Evolutionary conservation across 2,888 invertebrate genomes (phyloP).

Genomic region (Drosophila multiciliata): DNA sequence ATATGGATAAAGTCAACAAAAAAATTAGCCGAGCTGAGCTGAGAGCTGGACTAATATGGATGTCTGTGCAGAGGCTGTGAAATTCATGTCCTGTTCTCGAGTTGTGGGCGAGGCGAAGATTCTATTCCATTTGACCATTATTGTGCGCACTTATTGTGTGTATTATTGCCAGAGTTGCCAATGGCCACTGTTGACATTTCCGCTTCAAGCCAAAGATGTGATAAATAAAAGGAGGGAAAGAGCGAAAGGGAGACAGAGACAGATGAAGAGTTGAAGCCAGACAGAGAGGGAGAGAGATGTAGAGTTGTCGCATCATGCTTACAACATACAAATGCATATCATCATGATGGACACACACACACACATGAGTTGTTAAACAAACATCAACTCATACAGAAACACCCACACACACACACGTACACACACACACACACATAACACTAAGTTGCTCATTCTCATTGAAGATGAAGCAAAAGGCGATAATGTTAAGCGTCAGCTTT

Average conservation of each 20-base stretch:
- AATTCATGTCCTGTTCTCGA: constrained; percentile 19
- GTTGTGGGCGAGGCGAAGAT: constrained; percentile 22
- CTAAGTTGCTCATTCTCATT: constrained; percentile 35
- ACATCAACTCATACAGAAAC: constrained; percentile 11
- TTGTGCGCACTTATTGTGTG: constrained; percentile 55
- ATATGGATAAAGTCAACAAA: not conserved
- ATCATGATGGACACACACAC: constrained; percentile 54
- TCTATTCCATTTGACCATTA: constrained; percentile 47
- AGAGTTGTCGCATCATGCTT: constrained; percentile 50
- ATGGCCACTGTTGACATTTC: constrained; percentile 65
- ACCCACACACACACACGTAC: constrained; percentile 8
- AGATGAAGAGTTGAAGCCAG: constrained; percentile 12
- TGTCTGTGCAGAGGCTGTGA: not conserved
- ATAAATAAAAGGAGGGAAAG: not conserved
- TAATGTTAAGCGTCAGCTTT: constrained; percentile 73
- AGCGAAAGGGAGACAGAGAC: not conserved
- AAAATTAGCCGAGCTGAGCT: not conserved
- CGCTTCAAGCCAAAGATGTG: constrained; percentile 29
- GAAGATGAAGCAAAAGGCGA: constrained; percentile 64
- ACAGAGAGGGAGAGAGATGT: not conserved
- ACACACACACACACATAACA: not conserved
- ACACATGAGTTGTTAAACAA: constrained; percentile 33
- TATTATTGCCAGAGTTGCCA: constrained; percentile 38
- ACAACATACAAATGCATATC: constrained; percentile 56
- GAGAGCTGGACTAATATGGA: constrained; percentile 1